phyloP scores from a whole-genome alignment of 2,797 vertebrate species.

The Eurystomus glaucurus region DNA sequence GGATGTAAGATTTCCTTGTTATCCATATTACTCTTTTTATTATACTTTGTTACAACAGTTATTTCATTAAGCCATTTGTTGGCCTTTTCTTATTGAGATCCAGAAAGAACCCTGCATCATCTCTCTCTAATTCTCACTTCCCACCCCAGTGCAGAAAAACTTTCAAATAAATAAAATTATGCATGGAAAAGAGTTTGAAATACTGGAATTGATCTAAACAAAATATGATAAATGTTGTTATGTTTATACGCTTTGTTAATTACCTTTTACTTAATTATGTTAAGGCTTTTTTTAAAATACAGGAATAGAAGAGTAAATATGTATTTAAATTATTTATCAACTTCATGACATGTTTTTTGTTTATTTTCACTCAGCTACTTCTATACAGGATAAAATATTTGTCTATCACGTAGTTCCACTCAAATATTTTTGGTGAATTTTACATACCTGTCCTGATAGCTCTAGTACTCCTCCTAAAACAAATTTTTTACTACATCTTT shows the following conservation, averaged over 20 bases:
- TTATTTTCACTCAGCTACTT: neutral
- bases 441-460: neutral
- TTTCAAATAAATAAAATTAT: neutral
- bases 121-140: neutral
- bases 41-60: neutral
- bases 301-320: neutral
- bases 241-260: no score
- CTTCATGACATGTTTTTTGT: neutral
- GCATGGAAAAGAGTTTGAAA: neutral
- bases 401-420: neutral
- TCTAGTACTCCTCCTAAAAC: neutral
- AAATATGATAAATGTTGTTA: neutral
- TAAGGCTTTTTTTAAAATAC: neutral
- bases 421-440: neutral
- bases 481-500: neutral
- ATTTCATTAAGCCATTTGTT: neutral
- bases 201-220: neutral
- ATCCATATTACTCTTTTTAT: neutral
- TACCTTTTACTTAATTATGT: neutral
- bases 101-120: neutral
- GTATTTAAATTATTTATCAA: neutral
- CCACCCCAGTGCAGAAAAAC: neutral
- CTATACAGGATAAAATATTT: neutral
- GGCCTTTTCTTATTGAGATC: neutral
- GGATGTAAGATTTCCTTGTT: neutral